Conservation (phyloP, 2,113 vertebrate genomes). For the Seriola quinqueradiata region DNA sequence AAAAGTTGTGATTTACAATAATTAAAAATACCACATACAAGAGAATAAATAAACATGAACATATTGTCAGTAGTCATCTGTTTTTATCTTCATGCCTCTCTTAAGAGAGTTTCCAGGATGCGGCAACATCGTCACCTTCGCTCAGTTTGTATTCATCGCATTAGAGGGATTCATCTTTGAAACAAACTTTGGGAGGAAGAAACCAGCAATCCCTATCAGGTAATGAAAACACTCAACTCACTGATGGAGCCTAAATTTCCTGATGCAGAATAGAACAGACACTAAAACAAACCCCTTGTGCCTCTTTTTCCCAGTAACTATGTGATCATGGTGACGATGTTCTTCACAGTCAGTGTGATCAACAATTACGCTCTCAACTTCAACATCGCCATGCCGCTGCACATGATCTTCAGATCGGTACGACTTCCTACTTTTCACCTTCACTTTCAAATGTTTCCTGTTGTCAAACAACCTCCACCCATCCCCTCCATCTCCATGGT, state of each 20-base stretch:
- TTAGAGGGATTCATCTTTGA: slow-evolving; percentile 95
- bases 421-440: slow-evolving; percentile 68
- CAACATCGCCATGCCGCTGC: slow-evolving; percentile 96
- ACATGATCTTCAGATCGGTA: slow-evolving; percentile 99
- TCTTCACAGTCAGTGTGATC: slow-evolving; percentile 96
- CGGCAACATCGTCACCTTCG: slow-evolving; percentile 96
- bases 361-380: slow-evolving; percentile 99
- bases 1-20: too few species aligned
- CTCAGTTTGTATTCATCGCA: slow-evolving; percentile 95
- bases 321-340: slow-evolving; percentile 96
- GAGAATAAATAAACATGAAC: too few species aligned
- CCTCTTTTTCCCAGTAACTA: slow-evolving; percentile 87
- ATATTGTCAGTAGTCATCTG: neutral
- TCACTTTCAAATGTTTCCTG: neutral
- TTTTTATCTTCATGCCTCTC: neutral
- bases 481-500: neutral
- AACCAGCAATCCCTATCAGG: slow-evolving; percentile 91
- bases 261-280: neutral
- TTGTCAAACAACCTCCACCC: neutral
- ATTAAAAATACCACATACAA: too few species aligned
- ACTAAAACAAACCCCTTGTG: neutral
- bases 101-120: slow-evolving; percentile 94
- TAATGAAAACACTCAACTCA: slow-evolving; percentile 55
- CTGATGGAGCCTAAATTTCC: neutral
- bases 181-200: slow-evolving; percentile 91